Evolutionary conservation across 2,113 vertebrate genomes (phyloP), one percentile per base, ranked within the genome.

Genomic region (Sclerurus mexicanus): DNA sequence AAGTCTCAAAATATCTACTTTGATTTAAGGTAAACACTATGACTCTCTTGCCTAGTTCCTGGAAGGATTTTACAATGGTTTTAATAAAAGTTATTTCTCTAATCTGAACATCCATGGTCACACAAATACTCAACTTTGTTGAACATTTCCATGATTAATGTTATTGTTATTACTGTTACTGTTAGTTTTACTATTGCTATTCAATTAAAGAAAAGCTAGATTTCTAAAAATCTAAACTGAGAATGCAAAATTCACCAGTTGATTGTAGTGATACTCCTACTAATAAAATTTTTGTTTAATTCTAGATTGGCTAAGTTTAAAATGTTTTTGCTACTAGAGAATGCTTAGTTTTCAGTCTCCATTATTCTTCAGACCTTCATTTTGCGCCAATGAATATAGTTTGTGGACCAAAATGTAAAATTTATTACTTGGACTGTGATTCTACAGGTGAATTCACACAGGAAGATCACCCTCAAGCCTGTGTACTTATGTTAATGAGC

Each of bases 21-120:
- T 66, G 76, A 18, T 83, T 78, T 85, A 52, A 93, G n/a, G 62
- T 49, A 91, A 89, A 85, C 13, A 6, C 5, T 59, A 23, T 31
- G 28, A n/a, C 10, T 85, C 22, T 53, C 14, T 37, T 86, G 87
- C 50, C 15, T 39, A 92, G 14, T 58, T 76, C 13, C 31, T 63
- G 52, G 63, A 79, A 81, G 4, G 60, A 74, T 53, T 80, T 93
- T 95, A 58, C n/a, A 94, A 80, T 7, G 76, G 30, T 76, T 69
- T 95, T 93, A 88, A 69, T 93, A 81, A 93, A 96, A 95, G 23
- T 10, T 14, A 80, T 95, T 95, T 96, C 89, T 89, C 58, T 96
- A 96, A 95, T 86, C 75, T 95, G 67, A 90, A 87, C 20, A 71
- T 88, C 75, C 20, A 31, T 44, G 90, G 22, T 66, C 53, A 80